These are phyloP conservation scores for Dolomedes plantarius DNA, from an alignment of 2,888 invertebrate genomes.

Conservation along the genomic window DNA sequence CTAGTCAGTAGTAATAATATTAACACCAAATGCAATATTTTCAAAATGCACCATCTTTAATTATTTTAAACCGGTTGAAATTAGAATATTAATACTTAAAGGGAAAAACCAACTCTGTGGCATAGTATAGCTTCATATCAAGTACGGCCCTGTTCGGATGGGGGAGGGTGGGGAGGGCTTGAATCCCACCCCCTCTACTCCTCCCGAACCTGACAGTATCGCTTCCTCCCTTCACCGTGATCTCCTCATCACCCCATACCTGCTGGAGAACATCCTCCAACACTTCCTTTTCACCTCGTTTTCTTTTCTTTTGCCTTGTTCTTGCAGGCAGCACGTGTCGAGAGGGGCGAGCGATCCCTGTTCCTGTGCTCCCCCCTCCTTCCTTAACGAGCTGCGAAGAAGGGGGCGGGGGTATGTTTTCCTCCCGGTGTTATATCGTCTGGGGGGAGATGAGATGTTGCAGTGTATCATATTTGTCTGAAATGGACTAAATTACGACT, in stretches of 20 bases:
- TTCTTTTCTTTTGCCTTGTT: background rate
- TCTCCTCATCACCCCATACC: conserved; percentile 13
- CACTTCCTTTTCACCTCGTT: conserved; percentile 2
- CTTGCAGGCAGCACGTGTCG: conserved; percentile 20
- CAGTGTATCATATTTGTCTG: background rate
- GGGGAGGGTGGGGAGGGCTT: too few species aligned
- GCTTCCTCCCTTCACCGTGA: too few species aligned
- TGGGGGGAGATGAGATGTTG: background rate
- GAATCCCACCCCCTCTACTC: too few species aligned
- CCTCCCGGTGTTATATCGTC: conserved; percentile 13
- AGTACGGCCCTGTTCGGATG: too few species aligned
- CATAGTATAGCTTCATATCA: too few species aligned
- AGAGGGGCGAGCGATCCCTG: background rate
- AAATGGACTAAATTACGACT: background rate
- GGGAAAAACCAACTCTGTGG: too few species aligned
- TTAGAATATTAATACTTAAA: too few species aligned
- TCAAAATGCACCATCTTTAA: too few species aligned
- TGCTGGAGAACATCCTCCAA: conserved; percentile 13
- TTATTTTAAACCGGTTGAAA: too few species aligned
- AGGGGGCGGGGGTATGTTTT: conserved; percentile 22
- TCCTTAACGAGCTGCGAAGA: conserved; percentile 60
- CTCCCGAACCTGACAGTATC: too few species aligned
- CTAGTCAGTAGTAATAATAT: too few species aligned
- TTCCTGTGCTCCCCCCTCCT: background rate
- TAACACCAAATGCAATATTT: too few species aligned